Percentiles rank a stretch among this genome's conserved stretches.
phyloP scores from a whole-genome alignment of 2,797 vertebrate species.

The Alectoris magna region DNA sequence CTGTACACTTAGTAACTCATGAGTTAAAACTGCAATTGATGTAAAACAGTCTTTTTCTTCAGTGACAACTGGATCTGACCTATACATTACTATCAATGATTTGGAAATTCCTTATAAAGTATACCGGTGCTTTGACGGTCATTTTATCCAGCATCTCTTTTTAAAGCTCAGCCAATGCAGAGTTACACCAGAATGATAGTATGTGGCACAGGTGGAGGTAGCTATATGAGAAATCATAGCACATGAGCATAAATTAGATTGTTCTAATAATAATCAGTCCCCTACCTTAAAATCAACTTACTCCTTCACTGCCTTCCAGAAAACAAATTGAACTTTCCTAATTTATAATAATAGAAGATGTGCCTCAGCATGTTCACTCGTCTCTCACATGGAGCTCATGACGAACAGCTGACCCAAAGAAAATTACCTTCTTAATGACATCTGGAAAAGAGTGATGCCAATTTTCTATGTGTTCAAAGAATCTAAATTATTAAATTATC shows the following conservation, averaged over 20 bases:
- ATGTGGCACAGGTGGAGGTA: background rate
- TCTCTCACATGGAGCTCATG: background rate
- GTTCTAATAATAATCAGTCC: background rate
- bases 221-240: background rate
- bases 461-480: background rate
- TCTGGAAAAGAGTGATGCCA: background rate
- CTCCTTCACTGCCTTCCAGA: background rate
- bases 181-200: background rate
- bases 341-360: background rate
- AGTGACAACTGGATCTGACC: background rate
- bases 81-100: background rate
- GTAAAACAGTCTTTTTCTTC: background rate
- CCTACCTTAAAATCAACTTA: background rate
- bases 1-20: background rate
- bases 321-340: background rate
- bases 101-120: background rate
- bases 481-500: background rate
- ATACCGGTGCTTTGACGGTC: background rate
- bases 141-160: background rate
- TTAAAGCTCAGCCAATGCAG: background rate
- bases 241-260: background rate
- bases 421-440: background rate
- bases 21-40: background rate
- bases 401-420: background rate
- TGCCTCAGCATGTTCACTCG: background rate